phyloP scores from a whole-genome alignment of 2,888 invertebrate species.

The Asteroscopus sphinx region DNA sequence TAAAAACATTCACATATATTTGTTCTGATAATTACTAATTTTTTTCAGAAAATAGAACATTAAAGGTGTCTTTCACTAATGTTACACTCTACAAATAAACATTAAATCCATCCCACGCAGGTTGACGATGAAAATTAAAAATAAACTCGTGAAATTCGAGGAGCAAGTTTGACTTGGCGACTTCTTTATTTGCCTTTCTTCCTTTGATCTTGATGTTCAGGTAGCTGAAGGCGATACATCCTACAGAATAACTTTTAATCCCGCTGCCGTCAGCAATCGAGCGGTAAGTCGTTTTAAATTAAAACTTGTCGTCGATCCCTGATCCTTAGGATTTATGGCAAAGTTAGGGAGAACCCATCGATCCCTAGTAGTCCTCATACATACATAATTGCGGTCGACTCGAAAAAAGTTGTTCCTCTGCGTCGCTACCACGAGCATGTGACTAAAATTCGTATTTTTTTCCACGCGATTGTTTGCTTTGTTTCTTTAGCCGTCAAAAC shows the following conservation, averaged over 20 bases:
- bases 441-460: neutral
- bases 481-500: neutral
- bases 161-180: constrained; percentile 44
- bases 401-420: constrained; percentile 40
- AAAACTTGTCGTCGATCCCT: constrained; percentile 75
- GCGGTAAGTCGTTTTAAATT: constrained; percentile 84
- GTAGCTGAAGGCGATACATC: constrained; percentile 68
- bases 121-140: constrained; percentile 54
- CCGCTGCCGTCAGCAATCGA: constrained; percentile 74
- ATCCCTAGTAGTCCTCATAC: constrained; percentile 58
- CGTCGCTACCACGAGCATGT: constrained; percentile 1
- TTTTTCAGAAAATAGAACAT: constrained; percentile 10
- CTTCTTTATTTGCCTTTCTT: constrained; percentile 61
- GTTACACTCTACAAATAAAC: constrained; percentile 19
- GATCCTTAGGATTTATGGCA: constrained; percentile 70
- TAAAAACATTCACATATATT: neutral
- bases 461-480: neutral
- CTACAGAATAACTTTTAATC: constrained; percentile 75
- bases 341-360: constrained; percentile 60
- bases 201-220: constrained; percentile 65
- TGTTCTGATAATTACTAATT: no score
- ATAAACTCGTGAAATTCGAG: constrained; percentile 37
- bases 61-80: neutral
- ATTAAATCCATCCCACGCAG: constrained; percentile 12
- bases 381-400: constrained; percentile 58